Percentiles rank a stretch among this genome's conserved stretches.
These are phyloP conservation scores for Drosophila ohnishii DNA, from an alignment of 1,140 invertebrate genomes.

Conservation along the genomic window DNA sequence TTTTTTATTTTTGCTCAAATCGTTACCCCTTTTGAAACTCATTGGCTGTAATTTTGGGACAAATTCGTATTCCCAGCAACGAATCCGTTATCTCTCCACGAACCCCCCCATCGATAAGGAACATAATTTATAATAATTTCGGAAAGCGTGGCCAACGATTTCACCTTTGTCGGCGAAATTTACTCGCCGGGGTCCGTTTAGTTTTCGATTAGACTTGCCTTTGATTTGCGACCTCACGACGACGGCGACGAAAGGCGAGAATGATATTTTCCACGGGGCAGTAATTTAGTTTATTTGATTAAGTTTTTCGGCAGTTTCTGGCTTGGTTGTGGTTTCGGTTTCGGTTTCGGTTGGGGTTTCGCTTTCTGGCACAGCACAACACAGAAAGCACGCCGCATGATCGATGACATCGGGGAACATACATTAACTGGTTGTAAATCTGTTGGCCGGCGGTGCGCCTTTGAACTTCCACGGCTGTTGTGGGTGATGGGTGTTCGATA, in stretches of 20 bases:
- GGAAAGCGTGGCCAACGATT: constrained; percentile 68
- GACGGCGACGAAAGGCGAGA: constrained; percentile 40
- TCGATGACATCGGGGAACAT: constrained; percentile 74
- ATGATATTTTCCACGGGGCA: constrained; percentile 67
- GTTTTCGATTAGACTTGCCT: constrained; percentile 79
- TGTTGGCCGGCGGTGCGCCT: constrained; percentile 59
- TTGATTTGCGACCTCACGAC: constrained; percentile 78
- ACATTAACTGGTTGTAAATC: constrained; percentile 80
- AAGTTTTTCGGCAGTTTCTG: constrained; percentile 60
- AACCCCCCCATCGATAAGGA: constrained; percentile 55
- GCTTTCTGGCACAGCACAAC: constrained; percentile 41
- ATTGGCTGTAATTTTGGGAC: background rate
- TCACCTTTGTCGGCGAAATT: constrained; percentile 78
- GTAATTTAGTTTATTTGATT: constrained; percentile 78
- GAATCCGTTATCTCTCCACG: constrained; percentile 40
- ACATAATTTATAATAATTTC: constrained; percentile 82
- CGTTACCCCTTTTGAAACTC: background rate
- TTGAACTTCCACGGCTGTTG: constrained; percentile 47
- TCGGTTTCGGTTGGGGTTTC: constrained; percentile 16
- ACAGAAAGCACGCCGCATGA: constrained; percentile 76
- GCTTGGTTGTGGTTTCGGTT: background rate
- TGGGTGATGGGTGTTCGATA: constrained; percentile 20
- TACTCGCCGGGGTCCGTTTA: constrained; percentile 72
- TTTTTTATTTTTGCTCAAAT: background rate
- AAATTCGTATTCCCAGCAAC: constrained; percentile 4